Conservation (phyloP, 37 sponge, comb jelly and placozoan species). For the Trichoplax adhaerens region DNA sequence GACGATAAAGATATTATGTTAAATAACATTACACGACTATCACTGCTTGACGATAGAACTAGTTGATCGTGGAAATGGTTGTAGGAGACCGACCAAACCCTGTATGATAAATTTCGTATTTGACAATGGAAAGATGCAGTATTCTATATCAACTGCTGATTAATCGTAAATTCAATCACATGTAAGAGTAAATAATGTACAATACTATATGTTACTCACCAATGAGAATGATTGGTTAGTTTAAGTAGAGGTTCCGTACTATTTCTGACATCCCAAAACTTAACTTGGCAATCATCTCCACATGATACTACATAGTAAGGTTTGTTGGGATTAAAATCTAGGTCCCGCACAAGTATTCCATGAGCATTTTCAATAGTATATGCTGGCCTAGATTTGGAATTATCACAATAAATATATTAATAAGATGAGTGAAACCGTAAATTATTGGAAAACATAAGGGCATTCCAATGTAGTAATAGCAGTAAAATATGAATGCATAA, state of each 20-base stretch:
- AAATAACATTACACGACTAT: constrained; percentile 64
- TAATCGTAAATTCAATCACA: too few species aligned
- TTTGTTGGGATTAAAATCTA: constrained; percentile 93
- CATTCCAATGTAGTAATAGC: too few species aligned
- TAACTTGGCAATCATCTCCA: constrained; percentile 85
- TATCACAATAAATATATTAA: neutral
- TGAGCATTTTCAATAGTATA: constrained; percentile 35
- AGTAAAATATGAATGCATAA: too few species aligned
- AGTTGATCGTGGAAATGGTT: constrained; percentile 85
- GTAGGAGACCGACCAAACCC: constrained; percentile 85
- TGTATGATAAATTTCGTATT: neutral
- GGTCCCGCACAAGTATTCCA: constrained; percentile 53
- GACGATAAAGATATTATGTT: constrained; percentile 70
- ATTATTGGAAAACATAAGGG: too few species aligned
- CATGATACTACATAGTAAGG: constrained; percentile 77
- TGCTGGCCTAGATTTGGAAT: constrained; percentile 1
- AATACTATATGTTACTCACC: constrained; percentile 25
- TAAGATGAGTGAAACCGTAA: neutral
- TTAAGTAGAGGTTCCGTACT: constrained; percentile 45
- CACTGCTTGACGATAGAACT: constrained; percentile 65
- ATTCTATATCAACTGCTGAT: too few species aligned
- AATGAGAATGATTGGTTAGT: constrained; percentile 81
- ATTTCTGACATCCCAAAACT: constrained; percentile 86
- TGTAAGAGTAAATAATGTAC: neutral
- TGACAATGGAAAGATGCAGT: neutral